Percentiles rank a stretch among this genome's conserved stretches.
Conservation (phyloP, 2,888 invertebrate species). For the Petrophora chlorosata region DNA sequence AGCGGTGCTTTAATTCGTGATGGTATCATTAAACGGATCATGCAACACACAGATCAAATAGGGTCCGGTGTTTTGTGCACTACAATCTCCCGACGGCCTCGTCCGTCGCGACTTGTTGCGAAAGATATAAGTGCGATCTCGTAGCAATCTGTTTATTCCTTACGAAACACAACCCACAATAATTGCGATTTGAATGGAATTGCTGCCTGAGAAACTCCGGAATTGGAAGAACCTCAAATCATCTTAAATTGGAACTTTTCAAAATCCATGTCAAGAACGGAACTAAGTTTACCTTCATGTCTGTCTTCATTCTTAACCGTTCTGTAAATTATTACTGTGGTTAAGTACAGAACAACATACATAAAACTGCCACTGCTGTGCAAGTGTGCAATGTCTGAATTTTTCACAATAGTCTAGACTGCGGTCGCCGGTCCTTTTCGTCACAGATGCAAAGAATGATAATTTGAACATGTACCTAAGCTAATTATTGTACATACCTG, state of each 20-base stretch:
- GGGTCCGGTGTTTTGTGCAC: slow-evolving; percentile 37
- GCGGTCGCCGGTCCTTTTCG: too few relatives aligned
- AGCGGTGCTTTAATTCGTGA: slow-evolving; percentile 34
- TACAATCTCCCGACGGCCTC: slow-evolving; percentile 38
- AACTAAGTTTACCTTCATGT: neutral
- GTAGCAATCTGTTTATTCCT: slow-evolving; percentile 40
- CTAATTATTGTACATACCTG: slow-evolving; percentile 84
- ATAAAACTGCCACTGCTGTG: neutral
- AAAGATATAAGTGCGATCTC: slow-evolving; percentile 39
- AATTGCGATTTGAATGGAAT: slow-evolving; percentile 42
- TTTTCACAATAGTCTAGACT: neutral
- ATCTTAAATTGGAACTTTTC: slow-evolving; percentile 20
- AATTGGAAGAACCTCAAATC: slow-evolving; percentile 29
- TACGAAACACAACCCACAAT: slow-evolving; percentile 40
- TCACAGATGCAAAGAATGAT: too few relatives aligned
- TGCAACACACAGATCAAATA: slow-evolving; percentile 33
- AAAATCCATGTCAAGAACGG: slow-evolving; percentile 18
- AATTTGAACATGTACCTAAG: too few relatives aligned
- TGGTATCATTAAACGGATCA: slow-evolving; percentile 37
- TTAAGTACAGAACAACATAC: neutral
- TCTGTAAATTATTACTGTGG: too few relatives aligned
- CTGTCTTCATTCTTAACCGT: neutral
- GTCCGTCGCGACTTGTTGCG: slow-evolving; percentile 33
- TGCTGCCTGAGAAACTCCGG: slow-evolving; percentile 34
- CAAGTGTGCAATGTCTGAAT: neutral